A percentile compares a stretch with the other conserved stretches of the same genome.
phyloP scores from a whole-genome alignment of 1,140 invertebrate species.

The Druon quercuslanigerum region DNA sequence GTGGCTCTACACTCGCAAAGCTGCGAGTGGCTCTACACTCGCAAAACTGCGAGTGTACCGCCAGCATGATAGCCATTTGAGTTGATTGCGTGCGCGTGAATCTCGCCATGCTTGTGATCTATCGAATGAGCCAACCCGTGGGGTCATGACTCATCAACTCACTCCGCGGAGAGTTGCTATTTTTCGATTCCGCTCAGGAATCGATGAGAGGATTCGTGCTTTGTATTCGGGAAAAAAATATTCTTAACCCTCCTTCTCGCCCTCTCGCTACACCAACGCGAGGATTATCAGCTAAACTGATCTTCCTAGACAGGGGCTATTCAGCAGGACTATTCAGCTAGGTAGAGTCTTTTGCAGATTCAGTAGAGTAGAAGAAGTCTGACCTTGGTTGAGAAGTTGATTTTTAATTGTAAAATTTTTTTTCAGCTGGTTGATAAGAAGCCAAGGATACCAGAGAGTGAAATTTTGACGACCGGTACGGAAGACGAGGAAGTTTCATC shows the following conservation, averaged over 20 bases:
- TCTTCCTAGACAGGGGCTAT: background rate
- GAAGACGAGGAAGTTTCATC: conserved; percentile 72
- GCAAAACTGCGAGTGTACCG: background rate
- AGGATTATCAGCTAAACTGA: background rate
- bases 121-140: conserved; percentile 55
- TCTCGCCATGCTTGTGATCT: conserved; percentile 63
- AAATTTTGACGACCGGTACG: conserved; percentile 72
- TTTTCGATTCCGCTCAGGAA: conserved; percentile 44
- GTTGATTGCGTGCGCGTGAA: conserved; percentile 67
- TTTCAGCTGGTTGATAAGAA: conserved; percentile 69
- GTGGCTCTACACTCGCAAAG: conserved; percentile 24
- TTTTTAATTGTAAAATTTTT: conserved; percentile 25
- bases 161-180: conserved; percentile 48
- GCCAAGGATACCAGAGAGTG: conserved; percentile 70
- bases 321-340: no score
- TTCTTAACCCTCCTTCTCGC: background rate
- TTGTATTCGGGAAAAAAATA: conserved; percentile 15
- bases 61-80: conserved; percentile 46
- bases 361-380: background rate
- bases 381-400: background rate
- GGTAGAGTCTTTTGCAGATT: no score
- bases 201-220: conserved; percentile 29
- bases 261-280: background rate
- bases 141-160: conserved; percentile 59
- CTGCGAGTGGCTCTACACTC: conserved; percentile 16